Evolutionary conservation across 2,888 invertebrate genomes (phyloP).

Genomic region (Folsomia manolachei): DNA sequence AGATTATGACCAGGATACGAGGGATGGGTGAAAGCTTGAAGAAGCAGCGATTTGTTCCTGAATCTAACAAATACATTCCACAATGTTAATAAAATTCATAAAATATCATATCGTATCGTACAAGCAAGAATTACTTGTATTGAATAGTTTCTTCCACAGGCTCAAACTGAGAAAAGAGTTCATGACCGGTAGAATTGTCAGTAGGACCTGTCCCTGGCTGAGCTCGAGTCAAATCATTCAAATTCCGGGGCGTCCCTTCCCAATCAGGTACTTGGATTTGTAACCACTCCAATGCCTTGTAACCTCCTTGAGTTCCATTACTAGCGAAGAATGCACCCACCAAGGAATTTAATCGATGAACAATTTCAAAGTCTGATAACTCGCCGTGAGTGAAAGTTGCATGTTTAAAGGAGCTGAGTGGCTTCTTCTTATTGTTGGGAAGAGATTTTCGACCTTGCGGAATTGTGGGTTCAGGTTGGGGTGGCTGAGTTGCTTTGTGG

Average conservation of each 20-base stretch:
- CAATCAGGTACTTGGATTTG: slow-evolving; percentile 15
- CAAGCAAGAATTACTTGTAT: not conserved
- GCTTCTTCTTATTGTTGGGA: not conserved
- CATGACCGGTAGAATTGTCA: not conserved
- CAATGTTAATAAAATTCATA: not conserved
- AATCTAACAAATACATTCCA: slow-evolving; percentile 64
- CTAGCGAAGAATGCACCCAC: slow-evolving; percentile 19
- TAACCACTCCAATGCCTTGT: slow-evolving; percentile 21
- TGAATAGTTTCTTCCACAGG: not conserved
- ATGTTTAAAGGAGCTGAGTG: not conserved
- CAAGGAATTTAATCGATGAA: slow-evolving; percentile 5
- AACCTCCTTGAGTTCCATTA: slow-evolving; percentile 16
- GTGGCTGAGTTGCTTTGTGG: not conserved
- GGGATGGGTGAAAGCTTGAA: slow-evolving; percentile 86
- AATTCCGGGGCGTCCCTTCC: not conserved
- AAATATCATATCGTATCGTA: not conserved
- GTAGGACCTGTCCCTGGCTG: not conserved
- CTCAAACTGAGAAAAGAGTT: not conserved
- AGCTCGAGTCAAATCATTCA: not conserved
- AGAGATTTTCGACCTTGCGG: not conserved
- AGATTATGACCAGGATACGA: slow-evolving; percentile 77
- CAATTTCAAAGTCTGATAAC: slow-evolving; percentile 15
- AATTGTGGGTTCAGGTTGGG: not conserved
- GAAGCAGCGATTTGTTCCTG: slow-evolving; percentile 71
- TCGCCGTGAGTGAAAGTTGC: slow-evolving; percentile 23